Base-by-base conservation (phyloP, 2,113 vertebrate species). In the Oophaga pumilio region DNA sequence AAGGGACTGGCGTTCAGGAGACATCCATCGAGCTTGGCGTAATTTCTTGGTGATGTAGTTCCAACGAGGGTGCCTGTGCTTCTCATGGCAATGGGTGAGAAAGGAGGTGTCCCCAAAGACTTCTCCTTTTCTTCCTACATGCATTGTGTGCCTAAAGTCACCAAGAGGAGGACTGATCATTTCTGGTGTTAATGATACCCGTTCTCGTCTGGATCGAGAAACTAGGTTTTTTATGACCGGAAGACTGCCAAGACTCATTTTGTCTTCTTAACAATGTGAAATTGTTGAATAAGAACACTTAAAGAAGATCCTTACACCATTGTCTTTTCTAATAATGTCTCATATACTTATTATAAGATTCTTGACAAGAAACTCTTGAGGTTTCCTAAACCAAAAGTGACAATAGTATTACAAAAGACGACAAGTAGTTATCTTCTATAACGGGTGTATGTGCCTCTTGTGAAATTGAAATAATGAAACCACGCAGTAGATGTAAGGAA, bases 91-190 rank as follows among this genome's bases (percentile, higher is more conserved):
- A 92, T 97, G 97, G 91, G 97, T 98, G 4, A 99, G 97, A 92
- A 99, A 99, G n/a, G 98, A 97, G 56, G 98, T 99, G 92, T 99
- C 98, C 0, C 98, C 98, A 0, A 99, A 99, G 85, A 97, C 97
- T 0, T 99, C 98, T 0, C 98, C 98, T 0, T 97, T 97, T 0
- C 96, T 97, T 18, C 98, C 98, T 28, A 99, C 97, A 0, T 99
- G 98, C 97, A 99, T 98, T 53, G 97, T 99, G 90, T 99, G 98
- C 20, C 97, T 96, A 89, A 99, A 99, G 94, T 99, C 98, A 0
- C 95, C 97, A 15, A 99, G 90, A 0, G 98, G 98, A 0, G 95
- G 95, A 92, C 98, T 97, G 93, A 99, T 99, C 98, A 99, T 99
- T 89, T 99, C 98, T 0, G 97, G 93, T 0, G 97, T 98, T 88